Percentiles rank a stretch among this genome's conserved stretches.
Evolutionary conservation across 2,888 invertebrate species (phyloP).

Genomic region (Allacma fusca): DNA sequence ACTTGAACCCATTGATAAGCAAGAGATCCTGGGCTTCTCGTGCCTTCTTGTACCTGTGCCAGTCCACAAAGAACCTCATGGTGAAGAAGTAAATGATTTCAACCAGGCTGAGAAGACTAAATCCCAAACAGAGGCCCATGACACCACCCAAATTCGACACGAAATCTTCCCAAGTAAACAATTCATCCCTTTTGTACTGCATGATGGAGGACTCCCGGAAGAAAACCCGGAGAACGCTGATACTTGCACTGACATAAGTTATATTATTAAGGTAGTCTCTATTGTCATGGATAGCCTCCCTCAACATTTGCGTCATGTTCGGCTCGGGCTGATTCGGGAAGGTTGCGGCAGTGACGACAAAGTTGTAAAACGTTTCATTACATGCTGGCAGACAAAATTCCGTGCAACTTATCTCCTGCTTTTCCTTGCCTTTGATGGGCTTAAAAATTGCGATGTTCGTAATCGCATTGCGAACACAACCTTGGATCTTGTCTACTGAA

Average conservation of each 20-base stretch:
- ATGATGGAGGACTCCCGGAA: conserved; percentile 60
- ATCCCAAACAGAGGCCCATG: conserved; percentile 58
- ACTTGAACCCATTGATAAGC: conserved; percentile 26
- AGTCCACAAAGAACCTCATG: conserved; percentile 52
- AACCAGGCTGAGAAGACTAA: conserved; percentile 54
- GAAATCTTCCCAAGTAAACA: conserved; percentile 61
- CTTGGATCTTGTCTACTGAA: conserved; percentile 14
- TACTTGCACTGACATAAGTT: conserved; percentile 58
- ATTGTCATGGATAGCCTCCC: conserved; percentile 57
- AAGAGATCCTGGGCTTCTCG: conserved; percentile 27
- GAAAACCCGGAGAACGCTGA: conserved; percentile 57
- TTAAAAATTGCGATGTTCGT: conserved; percentile 12
- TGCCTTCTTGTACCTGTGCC: conserved; percentile 26
- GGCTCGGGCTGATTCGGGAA: conserved; percentile 59
- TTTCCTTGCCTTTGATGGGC: background rate
- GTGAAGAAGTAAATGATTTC: conserved; percentile 61
- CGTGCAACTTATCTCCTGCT: conserved; percentile 24
- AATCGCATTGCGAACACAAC: conserved; percentile 10
- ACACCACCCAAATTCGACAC: conserved; percentile 60
- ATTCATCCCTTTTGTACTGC: conserved; percentile 60
- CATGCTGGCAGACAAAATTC: conserved; percentile 55
- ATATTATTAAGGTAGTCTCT: conserved; percentile 55
- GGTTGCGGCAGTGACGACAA: conserved; percentile 53
- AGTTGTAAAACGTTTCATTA: conserved; percentile 60
- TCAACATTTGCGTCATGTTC: conserved; percentile 59